phyloP scores from a whole-genome alignment of 2,888 invertebrate genomes.

The Lissonota sp. region DNA sequence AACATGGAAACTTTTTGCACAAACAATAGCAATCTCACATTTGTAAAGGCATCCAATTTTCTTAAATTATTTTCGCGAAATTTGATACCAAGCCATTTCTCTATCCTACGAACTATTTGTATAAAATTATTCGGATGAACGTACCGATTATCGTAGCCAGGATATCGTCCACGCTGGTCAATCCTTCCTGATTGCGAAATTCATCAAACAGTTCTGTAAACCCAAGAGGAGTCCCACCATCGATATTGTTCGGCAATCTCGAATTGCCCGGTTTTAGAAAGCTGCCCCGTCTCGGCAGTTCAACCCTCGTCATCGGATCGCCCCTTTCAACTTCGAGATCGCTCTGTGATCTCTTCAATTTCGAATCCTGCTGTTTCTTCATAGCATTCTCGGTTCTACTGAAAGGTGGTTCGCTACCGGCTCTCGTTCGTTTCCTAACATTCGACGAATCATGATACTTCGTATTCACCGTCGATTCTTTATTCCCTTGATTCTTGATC shows the following conservation, averaged over 20 bases:
- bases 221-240: slow-evolving; percentile 92
- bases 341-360: slow-evolving; percentile 84
- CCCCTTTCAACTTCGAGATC: slow-evolving; percentile 87
- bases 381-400: slow-evolving; percentile 73
- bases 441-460: slow-evolving; percentile 66
- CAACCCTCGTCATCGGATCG: slow-evolving; percentile 93
- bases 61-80: too few species aligned
- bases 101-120: neutral
- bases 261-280: slow-evolving; percentile 93
- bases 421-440: slow-evolving; percentile 77
- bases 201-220: slow-evolving; percentile 95
- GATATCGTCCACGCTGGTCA: slow-evolving; percentile 94
- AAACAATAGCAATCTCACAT: too few species aligned
- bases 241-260: slow-evolving; percentile 87
- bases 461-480: slow-evolving; percentile 3
- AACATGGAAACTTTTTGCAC: too few species aligned
- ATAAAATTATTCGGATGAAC: neutral
- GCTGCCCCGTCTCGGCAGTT: slow-evolving; percentile 93
- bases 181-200: slow-evolving; percentile 94
- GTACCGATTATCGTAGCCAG: slow-evolving; percentile 91
- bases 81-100: neutral
- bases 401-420: slow-evolving; percentile 81
- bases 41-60: too few species aligned
- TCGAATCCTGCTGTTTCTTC: slow-evolving; percentile 76
- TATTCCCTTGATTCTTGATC: slow-evolving; percentile 64